phyloP scores from a whole-genome alignment of 2,888 invertebrate species.

The Ophonus ardosiacus region DNA sequence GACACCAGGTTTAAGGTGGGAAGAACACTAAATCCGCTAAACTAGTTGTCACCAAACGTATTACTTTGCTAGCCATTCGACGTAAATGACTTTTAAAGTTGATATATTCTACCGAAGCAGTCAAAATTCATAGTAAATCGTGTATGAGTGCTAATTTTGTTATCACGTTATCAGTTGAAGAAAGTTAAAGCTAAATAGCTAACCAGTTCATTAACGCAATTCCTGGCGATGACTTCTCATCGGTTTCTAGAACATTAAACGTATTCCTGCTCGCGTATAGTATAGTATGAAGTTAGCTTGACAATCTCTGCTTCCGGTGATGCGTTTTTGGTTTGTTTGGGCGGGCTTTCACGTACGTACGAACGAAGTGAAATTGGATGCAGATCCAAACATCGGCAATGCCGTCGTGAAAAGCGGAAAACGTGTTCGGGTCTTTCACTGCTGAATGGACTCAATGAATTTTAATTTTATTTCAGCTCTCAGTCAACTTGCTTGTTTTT shows the following conservation, averaged over 20 bases:
- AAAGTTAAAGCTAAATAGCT: background rate
- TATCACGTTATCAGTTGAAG: background rate
- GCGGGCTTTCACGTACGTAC: background rate
- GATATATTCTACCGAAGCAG: no score
- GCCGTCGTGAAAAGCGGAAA: background rate
- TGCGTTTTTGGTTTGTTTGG: background rate
- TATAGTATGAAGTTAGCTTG: background rate
- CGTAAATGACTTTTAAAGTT: background rate
- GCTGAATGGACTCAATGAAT: constrained; percentile 14
- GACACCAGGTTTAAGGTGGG: background rate
- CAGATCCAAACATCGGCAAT: background rate
- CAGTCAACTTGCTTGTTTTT: constrained; percentile 1
- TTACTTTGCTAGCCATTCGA: background rate
- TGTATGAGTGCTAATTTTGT: background rate
- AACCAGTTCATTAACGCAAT: background rate
- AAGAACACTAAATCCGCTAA: background rate
- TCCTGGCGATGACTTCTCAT: background rate
- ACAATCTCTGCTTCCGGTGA: background rate
- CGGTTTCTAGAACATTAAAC: background rate
- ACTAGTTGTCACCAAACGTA: constrained; percentile 13
- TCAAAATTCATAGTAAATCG: background rate
- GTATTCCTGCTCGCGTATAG: background rate
- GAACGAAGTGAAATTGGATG: background rate
- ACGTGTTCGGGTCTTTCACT: background rate
- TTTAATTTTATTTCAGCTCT: constrained; percentile 24